phyloP scores from a whole-genome alignment of 2,113 vertebrate species.

The Gallinago undulata region DNA sequence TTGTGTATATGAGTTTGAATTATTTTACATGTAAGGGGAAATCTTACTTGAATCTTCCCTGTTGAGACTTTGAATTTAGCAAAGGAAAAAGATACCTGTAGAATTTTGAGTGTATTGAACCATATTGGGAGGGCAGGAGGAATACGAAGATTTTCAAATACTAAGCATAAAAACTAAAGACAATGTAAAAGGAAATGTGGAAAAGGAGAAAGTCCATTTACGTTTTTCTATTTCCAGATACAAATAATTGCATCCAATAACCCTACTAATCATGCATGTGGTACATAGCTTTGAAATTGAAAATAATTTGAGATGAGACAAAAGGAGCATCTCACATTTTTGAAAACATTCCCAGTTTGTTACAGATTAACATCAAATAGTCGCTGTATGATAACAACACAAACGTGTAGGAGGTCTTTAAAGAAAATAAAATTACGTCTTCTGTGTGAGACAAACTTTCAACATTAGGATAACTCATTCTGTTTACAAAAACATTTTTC shows the following conservation, averaged over 20 bases:
- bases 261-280: no score
- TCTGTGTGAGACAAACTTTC: neutral
- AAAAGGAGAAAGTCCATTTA: neutral
- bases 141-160: neutral
- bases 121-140: neutral
- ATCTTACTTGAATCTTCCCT: neutral
- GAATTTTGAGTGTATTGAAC: neutral
- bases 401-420: neutral
- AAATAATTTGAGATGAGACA: neutral
- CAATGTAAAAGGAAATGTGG: neutral
- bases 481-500: neutral
- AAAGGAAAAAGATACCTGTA: neutral
- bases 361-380: neutral
- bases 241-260: neutral
- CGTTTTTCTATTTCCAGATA: neutral
- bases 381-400: neutral
- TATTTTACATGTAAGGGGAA: neutral
- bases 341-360: neutral
- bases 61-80: neutral
- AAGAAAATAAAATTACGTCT: neutral
- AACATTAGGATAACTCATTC: neutral
- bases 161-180: neutral
- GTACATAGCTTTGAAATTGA: neutral
- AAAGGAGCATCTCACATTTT: neutral
- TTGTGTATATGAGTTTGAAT: neutral